Percentiles rank a stretch among this genome's conserved stretches.
phyloP scores from a whole-genome alignment of 2,113 vertebrate species.

The Empidonax traillii region DNA sequence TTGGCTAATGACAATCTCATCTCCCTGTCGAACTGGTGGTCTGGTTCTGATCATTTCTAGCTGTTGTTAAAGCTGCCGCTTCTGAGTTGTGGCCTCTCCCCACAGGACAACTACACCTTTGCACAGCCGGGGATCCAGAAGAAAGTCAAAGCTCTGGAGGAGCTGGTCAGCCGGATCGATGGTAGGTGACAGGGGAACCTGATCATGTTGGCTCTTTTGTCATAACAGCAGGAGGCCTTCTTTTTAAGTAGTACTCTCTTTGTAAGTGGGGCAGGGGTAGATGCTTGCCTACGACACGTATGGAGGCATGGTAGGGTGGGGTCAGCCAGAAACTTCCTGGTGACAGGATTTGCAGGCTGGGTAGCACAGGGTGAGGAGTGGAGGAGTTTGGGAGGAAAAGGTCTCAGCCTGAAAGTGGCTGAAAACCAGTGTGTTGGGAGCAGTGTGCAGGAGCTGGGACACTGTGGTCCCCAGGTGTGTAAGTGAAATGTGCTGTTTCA shows the following conservation, averaged over 20 bases:
- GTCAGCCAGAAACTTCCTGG: not conserved
- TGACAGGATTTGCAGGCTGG: not conserved
- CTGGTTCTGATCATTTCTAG: not conserved
- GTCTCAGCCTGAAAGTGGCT: not conserved
- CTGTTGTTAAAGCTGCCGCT: not conserved
- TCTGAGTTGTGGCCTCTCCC: not conserved
- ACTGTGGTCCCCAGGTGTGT: not conserved
- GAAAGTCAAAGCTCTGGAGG: conserved; percentile 96
- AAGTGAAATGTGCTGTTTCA: conserved; percentile 68
- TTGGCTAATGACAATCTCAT: not conserved
- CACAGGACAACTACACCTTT: conserved; percentile 96
- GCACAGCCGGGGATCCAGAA: conserved; percentile 98
- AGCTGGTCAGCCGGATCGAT: conserved; percentile 95
- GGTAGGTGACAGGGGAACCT: conserved; percentile 74
- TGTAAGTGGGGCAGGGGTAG: not conserved
- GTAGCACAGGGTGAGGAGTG: not conserved
- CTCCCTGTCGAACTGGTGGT: not conserved
- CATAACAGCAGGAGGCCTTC: not conserved
- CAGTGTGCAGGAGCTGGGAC: not conserved
- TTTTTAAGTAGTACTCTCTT: not conserved
- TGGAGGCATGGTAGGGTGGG: not conserved
- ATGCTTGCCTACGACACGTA: rapidly evolving
- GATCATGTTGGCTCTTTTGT: not conserved
- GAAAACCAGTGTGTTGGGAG: not conserved
- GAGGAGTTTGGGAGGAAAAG: not conserved